phyloP scores from a whole-genome alignment of 2,888 invertebrate genomes.

The Diplazon laetatorius region DNA sequence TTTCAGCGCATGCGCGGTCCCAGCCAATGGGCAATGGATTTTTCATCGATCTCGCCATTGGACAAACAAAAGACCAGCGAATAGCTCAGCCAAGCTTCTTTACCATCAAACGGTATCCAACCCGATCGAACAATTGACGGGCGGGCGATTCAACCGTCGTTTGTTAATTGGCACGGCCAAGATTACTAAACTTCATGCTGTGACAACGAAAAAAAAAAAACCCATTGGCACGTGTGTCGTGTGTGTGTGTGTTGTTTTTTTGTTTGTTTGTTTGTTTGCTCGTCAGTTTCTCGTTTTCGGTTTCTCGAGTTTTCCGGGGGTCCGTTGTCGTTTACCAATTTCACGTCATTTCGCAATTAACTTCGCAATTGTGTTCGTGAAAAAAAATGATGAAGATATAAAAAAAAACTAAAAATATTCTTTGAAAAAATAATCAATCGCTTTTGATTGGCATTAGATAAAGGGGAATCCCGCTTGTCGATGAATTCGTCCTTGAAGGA shows the following conservation, averaged over 20 bases:
- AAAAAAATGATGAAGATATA: no score
- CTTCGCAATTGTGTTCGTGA: background rate
- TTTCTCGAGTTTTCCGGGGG: conserved; percentile 24
- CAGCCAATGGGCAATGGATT: no score
- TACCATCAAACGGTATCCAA: no score
- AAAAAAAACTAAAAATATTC: no score
- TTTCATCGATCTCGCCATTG: no score
- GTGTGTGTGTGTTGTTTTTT: no score
- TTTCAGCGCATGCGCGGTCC: no score
- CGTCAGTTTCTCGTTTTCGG: conserved; percentile 38
- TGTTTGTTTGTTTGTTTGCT: conserved; percentile 33
- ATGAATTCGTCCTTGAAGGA: conserved; percentile 24
- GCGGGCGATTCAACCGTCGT: conserved; percentile 25
- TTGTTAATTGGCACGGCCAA: conserved; percentile 25
- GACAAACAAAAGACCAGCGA: no score
- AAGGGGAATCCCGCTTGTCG: background rate
- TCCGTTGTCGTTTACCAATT: conserved; percentile 4
- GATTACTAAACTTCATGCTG: conserved; percentile 23
- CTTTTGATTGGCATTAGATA: conserved; percentile 2
- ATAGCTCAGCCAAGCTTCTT: no score
- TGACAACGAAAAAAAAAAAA: conserved; percentile 19
- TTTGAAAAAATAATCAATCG: background rate
- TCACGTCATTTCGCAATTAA: background rate
- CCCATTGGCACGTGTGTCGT: no score
- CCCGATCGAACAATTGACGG: conserved; percentile 20